phyloP scores from a whole-genome alignment of 2,888 invertebrate genomes.

The Malthinus flaveolus region DNA sequence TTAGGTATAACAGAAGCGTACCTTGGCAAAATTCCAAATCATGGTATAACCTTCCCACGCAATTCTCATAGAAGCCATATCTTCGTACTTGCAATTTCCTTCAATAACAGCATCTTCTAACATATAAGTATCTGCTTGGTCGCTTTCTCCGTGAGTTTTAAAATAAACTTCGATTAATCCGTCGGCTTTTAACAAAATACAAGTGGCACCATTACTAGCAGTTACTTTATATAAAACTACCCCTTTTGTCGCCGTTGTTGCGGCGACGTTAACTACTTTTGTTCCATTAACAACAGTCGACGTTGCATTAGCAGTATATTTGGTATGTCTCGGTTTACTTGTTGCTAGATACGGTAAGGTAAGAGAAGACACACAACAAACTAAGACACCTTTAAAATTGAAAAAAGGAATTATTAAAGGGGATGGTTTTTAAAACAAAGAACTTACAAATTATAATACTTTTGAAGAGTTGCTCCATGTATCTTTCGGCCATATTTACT shows the following conservation, averaged over 20 bases:
- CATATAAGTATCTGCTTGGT: constrained; percentile 71
- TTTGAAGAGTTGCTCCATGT: constrained; percentile 12
- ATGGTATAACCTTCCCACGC: constrained; percentile 77
- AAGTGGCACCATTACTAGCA: constrained; percentile 72
- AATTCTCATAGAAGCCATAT: constrained; percentile 70
- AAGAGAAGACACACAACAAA: constrained; percentile 37
- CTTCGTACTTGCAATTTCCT: constrained; percentile 76
- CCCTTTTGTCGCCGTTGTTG: constrained; percentile 29
- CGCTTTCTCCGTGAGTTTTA: constrained; percentile 47
- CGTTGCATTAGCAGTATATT: constrained; percentile 61
- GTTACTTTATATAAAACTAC: constrained; percentile 66
- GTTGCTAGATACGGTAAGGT: constrained; percentile 46
- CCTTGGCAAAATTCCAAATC: constrained; percentile 80
- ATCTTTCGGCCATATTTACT: constrained; percentile 6
- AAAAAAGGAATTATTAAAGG: no score
- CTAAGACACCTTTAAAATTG: constrained; percentile 13
- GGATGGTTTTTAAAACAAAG: constrained; percentile 5
- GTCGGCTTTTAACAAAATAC: constrained; percentile 78
- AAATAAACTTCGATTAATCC: constrained; percentile 64
- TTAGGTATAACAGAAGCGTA: constrained; percentile 43
- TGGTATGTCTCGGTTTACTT: constrained; percentile 65
- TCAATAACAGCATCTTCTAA: constrained; percentile 73
- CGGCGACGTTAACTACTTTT: constrained; percentile 16
- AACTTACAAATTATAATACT: constrained; percentile 22
- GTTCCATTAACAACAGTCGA: constrained; percentile 32